A percentile compares a stretch with the other conserved stretches of the same genome.
phyloP scores from a whole-genome alignment of 2,888 invertebrate species.

The Halocaridina rubra region DNA sequence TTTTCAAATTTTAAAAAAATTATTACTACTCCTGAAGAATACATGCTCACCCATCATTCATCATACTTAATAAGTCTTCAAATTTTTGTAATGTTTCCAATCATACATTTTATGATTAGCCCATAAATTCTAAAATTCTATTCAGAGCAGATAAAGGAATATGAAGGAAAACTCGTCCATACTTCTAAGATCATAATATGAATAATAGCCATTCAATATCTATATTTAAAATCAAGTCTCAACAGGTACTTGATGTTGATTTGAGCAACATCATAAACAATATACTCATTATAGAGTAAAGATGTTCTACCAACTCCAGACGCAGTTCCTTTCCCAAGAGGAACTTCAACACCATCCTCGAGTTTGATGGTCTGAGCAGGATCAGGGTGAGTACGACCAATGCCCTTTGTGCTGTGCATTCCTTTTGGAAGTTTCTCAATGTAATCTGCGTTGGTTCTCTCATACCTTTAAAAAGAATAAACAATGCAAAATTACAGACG shows the following conservation, averaged over 20 bases:
- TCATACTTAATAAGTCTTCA: too few relatives aligned
- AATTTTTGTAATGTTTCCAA: too few relatives aligned
- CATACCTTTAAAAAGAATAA: conserved; percentile 74
- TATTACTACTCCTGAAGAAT: too few relatives aligned
- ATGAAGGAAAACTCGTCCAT: too few relatives aligned
- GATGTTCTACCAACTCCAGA: conserved; percentile 68
- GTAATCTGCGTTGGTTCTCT: conserved; percentile 78
- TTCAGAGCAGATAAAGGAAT: too few relatives aligned
- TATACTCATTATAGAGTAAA: conserved; percentile 92
- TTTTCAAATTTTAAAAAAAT: too few relatives aligned
- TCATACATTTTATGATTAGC: too few relatives aligned
- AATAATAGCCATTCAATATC: too few relatives aligned
- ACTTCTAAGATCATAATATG: too few relatives aligned
- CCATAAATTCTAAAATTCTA: too few relatives aligned
- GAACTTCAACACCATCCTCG: conserved; percentile 77
- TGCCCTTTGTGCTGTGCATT: conserved; percentile 89
- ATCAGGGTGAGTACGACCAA: conserved; percentile 87
- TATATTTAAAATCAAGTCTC: conserved; percentile 87
- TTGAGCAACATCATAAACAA: conserved; percentile 96
- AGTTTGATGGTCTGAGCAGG: conserved; percentile 73
- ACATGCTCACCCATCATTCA: too few relatives aligned
- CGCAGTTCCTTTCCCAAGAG: conserved; percentile 77
- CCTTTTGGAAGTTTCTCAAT: conserved; percentile 83
- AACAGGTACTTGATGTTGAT: conserved; percentile 90
- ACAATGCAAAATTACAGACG: conserved; percentile 33